These are phyloP conservation scores for Drosophila putrida DNA, from an alignment of 2,888 invertebrate species.

Conservation along the genomic window DNA sequence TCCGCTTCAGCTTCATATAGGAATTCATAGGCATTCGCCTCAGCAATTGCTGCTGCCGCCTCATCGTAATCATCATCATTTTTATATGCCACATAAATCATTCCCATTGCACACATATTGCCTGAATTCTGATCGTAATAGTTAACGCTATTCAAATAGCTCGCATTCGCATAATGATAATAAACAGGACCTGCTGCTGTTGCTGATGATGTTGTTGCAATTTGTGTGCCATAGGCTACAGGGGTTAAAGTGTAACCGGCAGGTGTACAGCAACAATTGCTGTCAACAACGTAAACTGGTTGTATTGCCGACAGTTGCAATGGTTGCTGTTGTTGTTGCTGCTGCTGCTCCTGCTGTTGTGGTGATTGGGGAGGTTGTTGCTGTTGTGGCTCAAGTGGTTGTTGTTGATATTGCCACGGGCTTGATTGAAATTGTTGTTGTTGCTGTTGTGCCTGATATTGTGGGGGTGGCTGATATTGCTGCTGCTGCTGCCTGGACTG, in stretches of 20 bases:
- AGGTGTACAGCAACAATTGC: constrained; percentile 20
- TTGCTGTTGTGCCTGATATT: constrained; percentile 3
- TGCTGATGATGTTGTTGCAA: constrained; percentile 3
- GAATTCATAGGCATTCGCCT: constrained; percentile 1
- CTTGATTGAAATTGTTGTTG: not conserved
- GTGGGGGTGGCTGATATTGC: not conserved
- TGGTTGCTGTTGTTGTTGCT: constrained; percentile 1
- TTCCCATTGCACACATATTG: constrained; percentile 37
- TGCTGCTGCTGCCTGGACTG: constrained; percentile 14
- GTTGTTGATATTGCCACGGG: not conserved
- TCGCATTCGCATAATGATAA: constrained; percentile 40
- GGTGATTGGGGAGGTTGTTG: constrained; percentile 8
- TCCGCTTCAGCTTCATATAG: not conserved
- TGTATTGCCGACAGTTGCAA: constrained; percentile 16
- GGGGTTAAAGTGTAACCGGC: constrained; percentile 13
- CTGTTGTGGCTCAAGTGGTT: not conserved
- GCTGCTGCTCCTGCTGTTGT: constrained; percentile 9
- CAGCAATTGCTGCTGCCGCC: not conserved
- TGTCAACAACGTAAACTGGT: constrained; percentile 14
- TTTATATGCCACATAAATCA: constrained; percentile 39
- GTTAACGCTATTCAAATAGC: constrained; percentile 32
- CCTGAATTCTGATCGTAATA: constrained; percentile 36
- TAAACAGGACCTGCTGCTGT: constrained; percentile 21
- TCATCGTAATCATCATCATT: not conserved
- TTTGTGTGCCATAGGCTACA: not conserved